Evolutionary conservation across 2,888 invertebrate species (phyloP).

Genomic region (Cryptocephalus moraei): DNA sequence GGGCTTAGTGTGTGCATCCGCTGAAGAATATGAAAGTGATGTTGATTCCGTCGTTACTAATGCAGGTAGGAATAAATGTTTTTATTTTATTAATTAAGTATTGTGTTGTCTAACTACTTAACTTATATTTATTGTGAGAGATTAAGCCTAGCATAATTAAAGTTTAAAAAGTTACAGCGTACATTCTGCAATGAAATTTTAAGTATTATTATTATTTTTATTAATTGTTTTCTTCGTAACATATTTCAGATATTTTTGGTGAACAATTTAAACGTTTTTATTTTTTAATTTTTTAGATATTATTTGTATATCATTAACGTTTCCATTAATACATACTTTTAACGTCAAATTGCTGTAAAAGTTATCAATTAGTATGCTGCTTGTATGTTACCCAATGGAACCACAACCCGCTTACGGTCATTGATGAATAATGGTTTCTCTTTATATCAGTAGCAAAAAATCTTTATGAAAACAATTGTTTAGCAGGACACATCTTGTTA

Average conservation of each 20-base stretch:
- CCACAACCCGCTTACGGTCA: background rate
- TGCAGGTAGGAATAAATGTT: slow-evolving; percentile 19
- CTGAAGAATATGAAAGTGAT: slow-evolving; percentile 14
- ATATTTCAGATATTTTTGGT: too few relatives aligned
- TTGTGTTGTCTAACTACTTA: too few relatives aligned
- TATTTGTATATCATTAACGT: background rate
- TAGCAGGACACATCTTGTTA: background rate
- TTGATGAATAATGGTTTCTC: background rate
- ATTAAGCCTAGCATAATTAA: too few relatives aligned
- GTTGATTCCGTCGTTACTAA: slow-evolving; percentile 23
- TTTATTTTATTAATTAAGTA: too few relatives aligned
- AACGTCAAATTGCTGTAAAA: background rate
- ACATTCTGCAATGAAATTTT: too few relatives aligned
- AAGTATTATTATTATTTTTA: too few relatives aligned
- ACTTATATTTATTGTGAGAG: too few relatives aligned
- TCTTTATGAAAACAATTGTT: background rate
- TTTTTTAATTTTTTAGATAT: background rate
- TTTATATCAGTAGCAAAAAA: background rate
- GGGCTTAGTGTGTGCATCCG: slow-evolving; percentile 14
- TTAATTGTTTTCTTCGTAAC: too few relatives aligned
- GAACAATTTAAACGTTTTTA: too few relatives aligned
- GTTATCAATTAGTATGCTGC: background rate
- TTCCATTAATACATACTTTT: background rate
- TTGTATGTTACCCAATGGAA: background rate
- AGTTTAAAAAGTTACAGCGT: too few relatives aligned